Percentiles rank a stretch among this genome's conserved stretches.
Evolutionary conservation across 2,888 invertebrate genomes (phyloP).

Genomic region (Argyresthia albistria): DNA sequence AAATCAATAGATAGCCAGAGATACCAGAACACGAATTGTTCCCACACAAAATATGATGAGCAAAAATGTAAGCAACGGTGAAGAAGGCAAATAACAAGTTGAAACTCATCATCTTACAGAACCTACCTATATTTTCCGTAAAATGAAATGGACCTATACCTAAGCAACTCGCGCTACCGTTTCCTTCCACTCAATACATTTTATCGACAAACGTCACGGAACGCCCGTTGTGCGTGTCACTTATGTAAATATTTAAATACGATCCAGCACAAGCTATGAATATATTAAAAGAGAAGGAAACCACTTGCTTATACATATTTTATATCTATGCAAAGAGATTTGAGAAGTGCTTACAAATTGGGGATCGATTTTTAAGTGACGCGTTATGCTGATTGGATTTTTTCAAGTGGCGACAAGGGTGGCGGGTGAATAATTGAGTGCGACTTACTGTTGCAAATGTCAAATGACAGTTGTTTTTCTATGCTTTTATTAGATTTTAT

Average conservation of each 20-base stretch:
- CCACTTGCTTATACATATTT: conserved; percentile 48
- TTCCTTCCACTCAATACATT: conserved; percentile 53
- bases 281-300: conserved; percentile 72
- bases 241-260: conserved; percentile 75
- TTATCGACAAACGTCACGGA: conserved; percentile 68
- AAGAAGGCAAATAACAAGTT: too few relatives aligned
- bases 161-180: background rate
- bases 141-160: too few relatives aligned
- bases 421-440: conserved; percentile 62
- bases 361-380: conserved; percentile 67
- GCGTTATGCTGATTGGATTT: conserved; percentile 72
- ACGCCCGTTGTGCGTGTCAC: conserved; percentile 55
- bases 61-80: too few relatives aligned
- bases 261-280: conserved; percentile 74
- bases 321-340: conserved; percentile 66
- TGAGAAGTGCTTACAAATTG: conserved; percentile 64
- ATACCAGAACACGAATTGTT: too few relatives aligned
- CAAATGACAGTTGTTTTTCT: background rate
- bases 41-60: too few relatives aligned
- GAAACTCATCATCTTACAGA: too few relatives aligned
- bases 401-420: conserved; percentile 60
- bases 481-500: too few relatives aligned
- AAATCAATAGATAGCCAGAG: too few relatives aligned
- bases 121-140: too few relatives aligned
- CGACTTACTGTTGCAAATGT: conserved; percentile 26